Conservation (phyloP, 2,888 invertebrate genomes). For the Dusona sp. region DNA sequence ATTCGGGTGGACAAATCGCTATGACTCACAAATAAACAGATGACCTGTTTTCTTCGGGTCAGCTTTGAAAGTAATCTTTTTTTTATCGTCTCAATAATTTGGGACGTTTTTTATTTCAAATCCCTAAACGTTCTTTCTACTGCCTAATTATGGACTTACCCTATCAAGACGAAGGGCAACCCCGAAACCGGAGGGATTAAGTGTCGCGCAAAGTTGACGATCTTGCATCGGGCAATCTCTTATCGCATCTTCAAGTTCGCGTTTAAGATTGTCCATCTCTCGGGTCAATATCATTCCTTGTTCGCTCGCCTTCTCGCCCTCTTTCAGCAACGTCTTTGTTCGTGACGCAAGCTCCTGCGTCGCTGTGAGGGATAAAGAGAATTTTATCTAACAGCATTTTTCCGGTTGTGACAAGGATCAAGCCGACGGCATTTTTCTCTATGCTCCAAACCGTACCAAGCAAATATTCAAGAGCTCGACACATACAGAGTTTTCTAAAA, state of each 20-base stretch:
- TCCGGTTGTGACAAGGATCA: slow-evolving; percentile 61
- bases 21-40: background rate
- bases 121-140: background rate
- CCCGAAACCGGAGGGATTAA: slow-evolving; percentile 90
- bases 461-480: background rate
- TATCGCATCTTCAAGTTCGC: slow-evolving; percentile 87
- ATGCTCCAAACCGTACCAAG: background rate
- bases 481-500: background rate
- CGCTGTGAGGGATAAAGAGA: slow-evolving; percentile 83
- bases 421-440: background rate
- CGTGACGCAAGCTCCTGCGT: slow-evolving; percentile 87
- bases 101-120: background rate
- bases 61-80: background rate
- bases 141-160: slow-evolving; percentile 82
- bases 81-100: background rate
- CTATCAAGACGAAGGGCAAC: slow-evolving; percentile 88
- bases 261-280: slow-evolving; percentile 87
- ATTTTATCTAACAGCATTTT: slow-evolving; percentile 49
- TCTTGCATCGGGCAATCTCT: slow-evolving; percentile 90
- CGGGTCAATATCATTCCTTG: slow-evolving; percentile 86
- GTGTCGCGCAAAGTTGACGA: slow-evolving; percentile 90
- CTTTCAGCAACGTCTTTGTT: slow-evolving; percentile 86
- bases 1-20: too few species aligned
- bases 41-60: background rate
- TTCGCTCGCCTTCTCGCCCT: slow-evolving; percentile 86